These are phyloP conservation scores for Pelagia noctiluca DNA, from an alignment of 30 jellyfish, hydroid and myxozoan species.

Conservation along the genomic window DNA sequence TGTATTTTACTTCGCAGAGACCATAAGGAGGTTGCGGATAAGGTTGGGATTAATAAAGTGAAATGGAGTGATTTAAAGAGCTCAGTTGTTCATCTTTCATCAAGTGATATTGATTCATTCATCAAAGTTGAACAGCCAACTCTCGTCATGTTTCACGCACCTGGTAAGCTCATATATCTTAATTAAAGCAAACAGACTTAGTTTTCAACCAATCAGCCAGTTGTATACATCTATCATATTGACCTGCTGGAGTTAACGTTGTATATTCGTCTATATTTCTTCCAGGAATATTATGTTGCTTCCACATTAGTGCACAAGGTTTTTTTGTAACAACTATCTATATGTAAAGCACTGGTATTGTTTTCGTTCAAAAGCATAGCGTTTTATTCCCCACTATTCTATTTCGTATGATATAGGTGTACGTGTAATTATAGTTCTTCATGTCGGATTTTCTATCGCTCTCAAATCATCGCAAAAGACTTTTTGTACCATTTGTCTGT, in stretches of 20 bases:
- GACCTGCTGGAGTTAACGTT: too few relatives aligned
- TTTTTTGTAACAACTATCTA: neutral
- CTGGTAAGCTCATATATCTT: conserved; percentile 44
- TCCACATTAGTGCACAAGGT: neutral
- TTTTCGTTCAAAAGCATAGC: too few relatives aligned
- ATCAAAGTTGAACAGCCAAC: conserved; percentile 41
- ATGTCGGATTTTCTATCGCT: too few relatives aligned
- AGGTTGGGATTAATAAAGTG: conserved; percentile 33
- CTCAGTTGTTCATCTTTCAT: conserved; percentile 62
- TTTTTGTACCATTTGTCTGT: neutral
- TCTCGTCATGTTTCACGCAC: conserved; percentile 78
- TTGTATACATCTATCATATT: too few relatives aligned
- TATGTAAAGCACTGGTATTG: too few relatives aligned
- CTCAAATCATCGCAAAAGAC: neutral
- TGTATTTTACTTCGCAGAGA: too few relatives aligned
- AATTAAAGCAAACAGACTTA: neutral
- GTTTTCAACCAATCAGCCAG: neutral
- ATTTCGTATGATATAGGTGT: too few relatives aligned
- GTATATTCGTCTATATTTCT: too few relatives aligned
- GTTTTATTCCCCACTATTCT: too few relatives aligned
- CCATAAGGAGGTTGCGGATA: neutral
- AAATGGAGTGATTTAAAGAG: conserved; percentile 74
- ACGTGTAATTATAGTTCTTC: too few relatives aligned
- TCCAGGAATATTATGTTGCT: neutral
- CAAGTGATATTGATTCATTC: conserved; percentile 42